Conservation (phyloP, 2,797 vertebrate species). For the Xenops minutus region DNA sequence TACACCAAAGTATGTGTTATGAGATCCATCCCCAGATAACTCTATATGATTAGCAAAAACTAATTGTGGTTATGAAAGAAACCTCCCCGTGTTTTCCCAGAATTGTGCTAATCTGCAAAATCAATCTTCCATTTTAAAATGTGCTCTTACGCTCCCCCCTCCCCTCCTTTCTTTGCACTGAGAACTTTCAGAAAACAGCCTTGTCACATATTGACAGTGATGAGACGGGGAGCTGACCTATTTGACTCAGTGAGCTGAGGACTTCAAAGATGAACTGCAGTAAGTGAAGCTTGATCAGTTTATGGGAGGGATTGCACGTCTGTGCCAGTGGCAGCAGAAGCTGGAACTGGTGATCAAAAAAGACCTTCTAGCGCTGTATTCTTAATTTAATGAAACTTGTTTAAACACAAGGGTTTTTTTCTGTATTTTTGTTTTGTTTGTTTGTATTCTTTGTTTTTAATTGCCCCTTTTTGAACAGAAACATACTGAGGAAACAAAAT, state of each 20-base stretch:
- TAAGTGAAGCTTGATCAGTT: not conserved
- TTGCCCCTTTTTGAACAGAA: not conserved
- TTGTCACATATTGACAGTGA: slow-evolving; percentile 36
- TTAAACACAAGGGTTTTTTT: not conserved
- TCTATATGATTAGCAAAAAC: not conserved
- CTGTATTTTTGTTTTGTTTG: not conserved
- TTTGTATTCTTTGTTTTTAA: not conserved
- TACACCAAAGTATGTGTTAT: not conserved
- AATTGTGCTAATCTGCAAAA: not conserved
- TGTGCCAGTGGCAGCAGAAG: not conserved
- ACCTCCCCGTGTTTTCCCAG: not conserved
- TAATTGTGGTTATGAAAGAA: not conserved
- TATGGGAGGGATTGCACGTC: not conserved
- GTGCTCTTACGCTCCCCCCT: not conserved
- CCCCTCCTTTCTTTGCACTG: not conserved
- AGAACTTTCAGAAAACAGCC: slow-evolving; percentile 32
- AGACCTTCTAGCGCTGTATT: not conserved
- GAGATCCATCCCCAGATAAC: not conserved
- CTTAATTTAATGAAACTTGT: not conserved
- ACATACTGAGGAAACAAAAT: not conserved
- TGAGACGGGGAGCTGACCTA: not conserved
- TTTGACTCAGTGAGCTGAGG: not conserved
- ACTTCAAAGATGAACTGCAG: slow-evolving; percentile 8
- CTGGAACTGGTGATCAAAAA: not conserved
- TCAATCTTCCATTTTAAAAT: slow-evolving; percentile 10